phyloP scores from a whole-genome alignment of 2,113 vertebrate species.

The Bostrychus sinensis region DNA sequence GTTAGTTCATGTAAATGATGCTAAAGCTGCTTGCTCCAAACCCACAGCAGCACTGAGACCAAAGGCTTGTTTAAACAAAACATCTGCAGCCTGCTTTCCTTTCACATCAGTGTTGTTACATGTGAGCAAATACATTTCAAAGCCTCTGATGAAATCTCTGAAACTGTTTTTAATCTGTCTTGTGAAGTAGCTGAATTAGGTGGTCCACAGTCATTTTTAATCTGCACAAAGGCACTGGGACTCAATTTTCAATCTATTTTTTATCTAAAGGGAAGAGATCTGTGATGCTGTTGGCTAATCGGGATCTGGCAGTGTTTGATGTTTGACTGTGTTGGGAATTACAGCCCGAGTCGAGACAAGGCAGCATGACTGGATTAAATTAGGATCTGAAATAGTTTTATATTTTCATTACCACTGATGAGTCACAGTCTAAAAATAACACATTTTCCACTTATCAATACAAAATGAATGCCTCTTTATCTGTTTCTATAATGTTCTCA shows the following conservation, averaged over 20 bases:
- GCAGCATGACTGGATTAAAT: conserved; percentile 4
- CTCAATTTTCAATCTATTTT: conserved; percentile 12
- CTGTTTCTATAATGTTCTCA: too few relatives aligned
- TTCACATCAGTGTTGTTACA: not conserved
- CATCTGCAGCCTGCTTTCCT: conserved; percentile 1
- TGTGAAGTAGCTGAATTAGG: conserved; percentile 23
- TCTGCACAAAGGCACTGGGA: conserved; percentile 30
- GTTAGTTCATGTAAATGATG: conserved; percentile 17
- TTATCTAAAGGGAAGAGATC: conserved; percentile 27
- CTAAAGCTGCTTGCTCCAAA: conserved; percentile 9
- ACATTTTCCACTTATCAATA: too few relatives aligned
- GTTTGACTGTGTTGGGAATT: conserved; percentile 10
- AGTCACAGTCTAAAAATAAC: too few relatives aligned
- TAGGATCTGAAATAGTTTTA: conserved; percentile 1
- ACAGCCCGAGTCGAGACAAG: not conserved
- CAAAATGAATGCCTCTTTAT: too few relatives aligned
- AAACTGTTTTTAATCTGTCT: conserved; percentile 13
- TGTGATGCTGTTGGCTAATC: conserved; percentile 36
- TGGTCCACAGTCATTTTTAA: conserved; percentile 47
- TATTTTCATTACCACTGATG: too few relatives aligned
- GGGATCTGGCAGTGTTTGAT: conserved; percentile 16
- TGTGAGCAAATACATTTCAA: conserved; percentile 17
- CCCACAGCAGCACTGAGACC: not conserved
- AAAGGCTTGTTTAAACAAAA: too few relatives aligned
- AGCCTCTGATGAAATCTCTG: conserved; percentile 20